phyloP scores from a whole-genome alignment of 2,888 invertebrate genomes.

The Subacronicta megacephala region DNA sequence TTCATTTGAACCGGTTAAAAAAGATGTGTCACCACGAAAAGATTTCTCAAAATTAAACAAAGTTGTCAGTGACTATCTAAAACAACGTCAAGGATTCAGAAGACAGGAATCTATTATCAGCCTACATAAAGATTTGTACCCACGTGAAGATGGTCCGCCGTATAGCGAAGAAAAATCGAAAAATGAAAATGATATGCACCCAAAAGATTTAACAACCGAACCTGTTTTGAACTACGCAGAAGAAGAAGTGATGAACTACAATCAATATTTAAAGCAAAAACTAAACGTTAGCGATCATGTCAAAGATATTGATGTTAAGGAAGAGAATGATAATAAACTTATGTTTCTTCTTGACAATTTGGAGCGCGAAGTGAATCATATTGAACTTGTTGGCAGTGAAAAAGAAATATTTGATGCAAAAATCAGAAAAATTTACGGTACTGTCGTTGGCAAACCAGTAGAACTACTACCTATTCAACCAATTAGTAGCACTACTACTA shows the following conservation, averaged over 20 bases:
- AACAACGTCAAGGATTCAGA: constrained; percentile 30
- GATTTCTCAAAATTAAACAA: constrained; percentile 68
- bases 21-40: constrained; percentile 69
- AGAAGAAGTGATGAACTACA: constrained; percentile 57
- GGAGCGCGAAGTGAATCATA: constrained; percentile 73
- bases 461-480: constrained; percentile 22
- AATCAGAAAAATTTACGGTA: constrained; percentile 76
- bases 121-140: constrained; percentile 1
- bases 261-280: constrained; percentile 48
- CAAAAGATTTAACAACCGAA: constrained; percentile 42
- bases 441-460: constrained; percentile 60
- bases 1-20: constrained; percentile 40
- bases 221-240: constrained; percentile 55
- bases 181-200: background rate
- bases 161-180: background rate
- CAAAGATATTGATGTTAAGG: constrained; percentile 45
- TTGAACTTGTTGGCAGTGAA: constrained; percentile 66
- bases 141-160: background rate
- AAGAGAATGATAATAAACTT: constrained; percentile 68
- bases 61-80: constrained; percentile 67
- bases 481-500: constrained; percentile 8
- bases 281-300: constrained; percentile 21
- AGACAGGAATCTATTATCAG: background rate
- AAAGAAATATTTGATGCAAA: constrained; percentile 76
- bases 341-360: constrained; percentile 72